phyloP scores from a whole-genome alignment of 2,888 invertebrate species.

The Pollenia labialis region DNA sequence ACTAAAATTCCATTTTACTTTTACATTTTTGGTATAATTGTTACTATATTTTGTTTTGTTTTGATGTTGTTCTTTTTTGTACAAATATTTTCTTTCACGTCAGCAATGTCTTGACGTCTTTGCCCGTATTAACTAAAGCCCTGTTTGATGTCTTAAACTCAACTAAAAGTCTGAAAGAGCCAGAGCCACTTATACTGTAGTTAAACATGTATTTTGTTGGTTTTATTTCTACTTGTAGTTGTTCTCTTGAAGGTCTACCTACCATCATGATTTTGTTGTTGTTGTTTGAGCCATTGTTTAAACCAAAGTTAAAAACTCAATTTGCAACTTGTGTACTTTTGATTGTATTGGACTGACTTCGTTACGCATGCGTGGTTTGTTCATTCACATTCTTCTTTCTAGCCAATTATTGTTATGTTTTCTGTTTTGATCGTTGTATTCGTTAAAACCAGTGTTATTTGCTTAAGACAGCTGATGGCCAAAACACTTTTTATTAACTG shows the following conservation, averaged over 20 bases:
- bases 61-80: slow-evolving; percentile 6
- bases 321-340: slow-evolving; percentile 28
- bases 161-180: slow-evolving; percentile 50
- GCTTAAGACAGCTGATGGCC: slow-evolving; percentile 55
- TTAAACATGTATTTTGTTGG: not conserved
- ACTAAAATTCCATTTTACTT: slow-evolving; percentile 64
- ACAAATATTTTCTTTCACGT: slow-evolving; percentile 53
- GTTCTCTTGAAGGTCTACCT: slow-evolving; percentile 53
- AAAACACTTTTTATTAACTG: not conserved
- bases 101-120: slow-evolving; percentile 43
- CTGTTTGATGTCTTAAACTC: slow-evolving; percentile 53
- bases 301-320: slow-evolving; percentile 27
- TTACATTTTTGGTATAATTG: slow-evolving; percentile 59
- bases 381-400: not conserved
- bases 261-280: not conserved
- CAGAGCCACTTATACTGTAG: not conserved
- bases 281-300: slow-evolving; percentile 21
- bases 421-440: slow-evolving; percentile 70
- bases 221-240: not conserved
- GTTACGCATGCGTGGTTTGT: slow-evolving; percentile 62
- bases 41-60: not conserved
- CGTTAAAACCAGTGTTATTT: slow-evolving; percentile 76
- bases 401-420: slow-evolving; percentile 13
- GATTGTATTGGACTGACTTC: not conserved
- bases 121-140: not conserved